These are phyloP conservation scores for Drosophila maculinotata DNA, from an alignment of 2,888 invertebrate genomes.

Conservation along the genomic window DNA sequence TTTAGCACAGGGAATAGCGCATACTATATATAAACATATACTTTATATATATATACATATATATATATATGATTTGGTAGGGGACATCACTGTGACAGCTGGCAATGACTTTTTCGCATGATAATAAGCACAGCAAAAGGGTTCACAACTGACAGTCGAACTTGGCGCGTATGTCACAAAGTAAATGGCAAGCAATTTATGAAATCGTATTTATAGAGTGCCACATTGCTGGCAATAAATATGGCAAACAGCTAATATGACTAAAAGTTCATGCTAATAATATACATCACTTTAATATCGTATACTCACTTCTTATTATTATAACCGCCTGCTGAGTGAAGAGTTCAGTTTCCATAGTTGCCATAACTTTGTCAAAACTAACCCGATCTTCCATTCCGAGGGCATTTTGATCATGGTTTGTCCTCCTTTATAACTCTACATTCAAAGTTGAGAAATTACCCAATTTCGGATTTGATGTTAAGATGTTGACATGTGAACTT, in stretches of 20 bases:
- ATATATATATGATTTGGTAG: slow-evolving; percentile 2
- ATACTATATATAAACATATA: neutral
- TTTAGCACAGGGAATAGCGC: slow-evolving; percentile 1
- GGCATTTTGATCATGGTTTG: too few species aligned
- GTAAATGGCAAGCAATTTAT: slow-evolving; percentile 76
- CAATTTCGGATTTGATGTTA: too few species aligned
- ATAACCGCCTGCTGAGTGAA: slow-evolving; percentile 6
- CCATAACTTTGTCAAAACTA: too few species aligned
- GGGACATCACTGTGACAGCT: slow-evolving; percentile 64
- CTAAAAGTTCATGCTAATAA: slow-evolving; percentile 11
- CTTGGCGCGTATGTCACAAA: slow-evolving; percentile 63
- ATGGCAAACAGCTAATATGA: slow-evolving; percentile 34
- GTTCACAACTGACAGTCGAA: slow-evolving; percentile 64
- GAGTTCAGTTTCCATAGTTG: too few species aligned
- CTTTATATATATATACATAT: neutral
- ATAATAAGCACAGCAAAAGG: slow-evolving; percentile 64
- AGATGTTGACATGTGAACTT: too few species aligned
- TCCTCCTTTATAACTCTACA: too few species aligned
- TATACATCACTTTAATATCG: too few species aligned
- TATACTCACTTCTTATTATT: slow-evolving; percentile 8
- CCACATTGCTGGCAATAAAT: slow-evolving; percentile 72
- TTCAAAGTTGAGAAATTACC: too few species aligned
- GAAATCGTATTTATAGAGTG: slow-evolving; percentile 71
- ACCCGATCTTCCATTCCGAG: too few species aligned
- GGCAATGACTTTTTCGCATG: slow-evolving; percentile 75